Evolutionary conservation across 2,113 vertebrate genomes (phyloP), one percentile per base, ranked within the genome.

Genomic region (Myotis yumanensis): DNA sequence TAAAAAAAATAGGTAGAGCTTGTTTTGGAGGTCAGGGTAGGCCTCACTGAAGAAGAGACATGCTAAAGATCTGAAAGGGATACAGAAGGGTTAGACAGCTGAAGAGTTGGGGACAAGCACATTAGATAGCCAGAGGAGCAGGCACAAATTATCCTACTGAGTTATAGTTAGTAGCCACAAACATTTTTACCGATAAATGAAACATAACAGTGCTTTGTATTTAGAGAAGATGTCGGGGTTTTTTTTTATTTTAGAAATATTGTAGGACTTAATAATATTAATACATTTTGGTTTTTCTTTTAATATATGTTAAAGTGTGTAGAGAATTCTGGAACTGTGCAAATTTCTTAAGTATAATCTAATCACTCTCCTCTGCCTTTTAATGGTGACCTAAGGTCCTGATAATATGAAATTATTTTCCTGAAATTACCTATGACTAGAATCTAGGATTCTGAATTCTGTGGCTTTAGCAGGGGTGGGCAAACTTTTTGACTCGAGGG

Each of bases 211-310:
- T 93, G 37, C 22, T 62, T 83, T 86, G 7, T 73, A 57, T 89
- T 22, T 77, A 66, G 48, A 90, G 40, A 85, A 87, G 72, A 72
- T 15, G 35, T 51, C 35, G 25, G 84, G 84, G 32, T 25, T 52
- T 92, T 3, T 94, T 95, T 95, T 59, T 54, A 90, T 77, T 92
- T 40, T 37, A 92, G 22, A 32, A 79, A 73, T 93, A 95, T 62
- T 79, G 16, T 77, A 51, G 18, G 12, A 66, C n/a, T 88, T 83
- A 72, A 35, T 84, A 35, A 20, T 68, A 43, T 40, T 28, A 83
- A 4, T 71, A 66, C 4, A 80, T 48, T 89, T 89, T 5, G 16
- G 3, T 2, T 89, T 94, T 75, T 82, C 54, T 91, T 95, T 52
- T 72, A 86, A 81, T 72, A 28, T 82, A 7, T 69, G 30, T 28